These are phyloP conservation scores for Subacronicta megacephala DNA, from an alignment of 2,888 invertebrate genomes.

Conservation along the genomic window DNA sequence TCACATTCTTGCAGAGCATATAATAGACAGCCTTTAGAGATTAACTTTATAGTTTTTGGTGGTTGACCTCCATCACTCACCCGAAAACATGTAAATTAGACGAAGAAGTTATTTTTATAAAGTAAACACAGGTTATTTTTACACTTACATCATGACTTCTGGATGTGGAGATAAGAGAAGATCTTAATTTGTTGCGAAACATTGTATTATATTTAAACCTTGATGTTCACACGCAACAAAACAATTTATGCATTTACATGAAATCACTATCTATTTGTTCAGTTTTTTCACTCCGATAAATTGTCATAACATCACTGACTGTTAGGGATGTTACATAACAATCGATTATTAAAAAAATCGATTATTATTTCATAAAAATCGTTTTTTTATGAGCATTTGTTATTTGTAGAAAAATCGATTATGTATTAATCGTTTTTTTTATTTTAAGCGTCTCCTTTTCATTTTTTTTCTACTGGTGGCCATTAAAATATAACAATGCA, in stretches of 20 bases:
- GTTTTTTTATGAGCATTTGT: too few species aligned
- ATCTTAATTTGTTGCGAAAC: constrained; percentile 71
- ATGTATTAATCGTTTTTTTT: too few species aligned
- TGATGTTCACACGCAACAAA: neutral
- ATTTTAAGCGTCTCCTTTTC: too few species aligned
- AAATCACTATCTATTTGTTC: constrained; percentile 3
- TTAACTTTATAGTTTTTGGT: neutral
- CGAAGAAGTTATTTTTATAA: constrained; percentile 11
- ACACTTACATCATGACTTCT: constrained; percentile 68
- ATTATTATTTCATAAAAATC: too few species aligned
- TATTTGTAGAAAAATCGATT: too few species aligned
- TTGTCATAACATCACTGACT: too few species aligned
- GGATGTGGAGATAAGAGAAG: constrained; percentile 54
- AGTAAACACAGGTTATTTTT: constrained; percentile 34
- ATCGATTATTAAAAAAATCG: too few species aligned
- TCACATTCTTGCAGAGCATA: too few species aligned
- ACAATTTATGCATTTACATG: constrained; percentile 1
- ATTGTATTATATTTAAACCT: constrained; percentile 48
- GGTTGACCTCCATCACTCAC: neutral
- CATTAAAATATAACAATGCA: too few species aligned
- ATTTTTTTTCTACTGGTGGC: too few species aligned
- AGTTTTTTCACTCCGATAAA: constrained; percentile 4
- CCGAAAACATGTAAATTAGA: neutral
- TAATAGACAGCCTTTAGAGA: neutral
- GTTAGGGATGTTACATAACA: too few species aligned